Evolutionary conservation across 2,888 invertebrate genomes (phyloP).

Genomic region (Eristalis arbustorum): DNA sequence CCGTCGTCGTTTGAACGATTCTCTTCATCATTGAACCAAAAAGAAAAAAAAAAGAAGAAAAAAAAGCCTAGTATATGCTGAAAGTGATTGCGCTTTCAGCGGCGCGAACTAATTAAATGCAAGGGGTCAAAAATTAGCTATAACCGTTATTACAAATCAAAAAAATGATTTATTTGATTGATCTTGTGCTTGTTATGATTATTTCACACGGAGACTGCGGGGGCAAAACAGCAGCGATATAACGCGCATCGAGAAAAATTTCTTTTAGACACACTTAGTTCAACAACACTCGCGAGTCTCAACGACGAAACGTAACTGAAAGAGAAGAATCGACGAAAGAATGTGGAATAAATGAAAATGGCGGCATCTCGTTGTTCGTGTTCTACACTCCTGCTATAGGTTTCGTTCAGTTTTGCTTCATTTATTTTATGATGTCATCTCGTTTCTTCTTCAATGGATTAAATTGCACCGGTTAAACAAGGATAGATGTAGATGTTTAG

Average conservation of each 20-base stretch:
- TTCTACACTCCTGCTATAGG: slow-evolving; percentile 13
- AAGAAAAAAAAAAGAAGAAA: slow-evolving; percentile 28
- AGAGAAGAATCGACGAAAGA: slow-evolving; percentile 70
- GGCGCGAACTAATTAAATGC: slow-evolving; percentile 59
- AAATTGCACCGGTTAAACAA: neutral
- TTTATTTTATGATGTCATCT: neutral
- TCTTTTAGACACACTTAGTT: slow-evolving; percentile 44
- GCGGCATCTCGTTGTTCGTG: slow-evolving; percentile 64
- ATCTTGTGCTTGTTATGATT: slow-evolving; percentile 37
- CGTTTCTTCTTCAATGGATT: neutral
- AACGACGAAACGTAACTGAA: slow-evolving; percentile 70
- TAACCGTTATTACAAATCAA: slow-evolving; percentile 21
- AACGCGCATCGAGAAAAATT: slow-evolving; percentile 59
- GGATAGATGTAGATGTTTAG: neutral
- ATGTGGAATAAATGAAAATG: slow-evolving; percentile 69
- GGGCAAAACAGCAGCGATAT: slow-evolving; percentile 56
- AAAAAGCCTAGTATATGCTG: slow-evolving; percentile 50
- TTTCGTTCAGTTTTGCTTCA: slow-evolving; percentile 31
- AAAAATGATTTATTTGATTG: slow-evolving; percentile 23
- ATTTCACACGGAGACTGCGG: slow-evolving; percentile 47
- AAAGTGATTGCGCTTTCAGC: slow-evolving; percentile 56
- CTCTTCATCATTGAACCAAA: slow-evolving; percentile 64
- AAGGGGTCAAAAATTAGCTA: slow-evolving; percentile 27
- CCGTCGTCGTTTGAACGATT: slow-evolving; percentile 61
- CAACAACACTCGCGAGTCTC: slow-evolving; percentile 70